Evolutionary conservation across 2,797 vertebrate genomes (phyloP).

Genomic region (Cossypha dichroa): DNA sequence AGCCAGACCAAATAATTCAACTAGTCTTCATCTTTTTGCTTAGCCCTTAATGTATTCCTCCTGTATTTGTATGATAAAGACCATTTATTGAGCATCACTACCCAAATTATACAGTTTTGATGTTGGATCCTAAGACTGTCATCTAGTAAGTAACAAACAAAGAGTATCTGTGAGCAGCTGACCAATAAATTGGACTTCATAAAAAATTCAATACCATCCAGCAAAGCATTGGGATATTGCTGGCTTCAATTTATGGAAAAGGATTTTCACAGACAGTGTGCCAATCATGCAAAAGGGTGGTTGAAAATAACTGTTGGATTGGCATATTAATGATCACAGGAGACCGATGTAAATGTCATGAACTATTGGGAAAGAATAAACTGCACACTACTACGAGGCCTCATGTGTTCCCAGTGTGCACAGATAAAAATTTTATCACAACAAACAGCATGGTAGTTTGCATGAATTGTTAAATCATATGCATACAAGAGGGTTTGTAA

Average conservation of each 20-base stretch:
- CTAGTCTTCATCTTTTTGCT: not conserved
- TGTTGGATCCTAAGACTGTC: slow-evolving; percentile 29
- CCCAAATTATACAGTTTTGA: slow-evolving; percentile 20
- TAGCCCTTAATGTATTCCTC: slow-evolving; percentile 37
- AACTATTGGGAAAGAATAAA: slow-evolving; percentile 71
- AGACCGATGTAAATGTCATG: slow-evolving; percentile 69
- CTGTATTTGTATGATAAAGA: slow-evolving; percentile 61
- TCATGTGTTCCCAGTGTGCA: slow-evolving; percentile 55
- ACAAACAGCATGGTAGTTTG: slow-evolving; percentile 65
- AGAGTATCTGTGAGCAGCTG: slow-evolving; percentile 37
- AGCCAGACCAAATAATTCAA: not conserved
- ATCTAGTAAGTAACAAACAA: slow-evolving; percentile 41
- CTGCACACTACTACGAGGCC: slow-evolving; percentile 15
- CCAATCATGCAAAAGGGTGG: slow-evolving; percentile 51
- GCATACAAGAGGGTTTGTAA: slow-evolving; percentile 59
- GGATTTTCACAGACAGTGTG: slow-evolving; percentile 46
- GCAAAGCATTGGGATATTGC: slow-evolving; percentile 3
- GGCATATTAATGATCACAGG: slow-evolving; percentile 66
- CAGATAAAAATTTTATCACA: slow-evolving; percentile 75
- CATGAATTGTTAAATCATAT: slow-evolving; percentile 75
- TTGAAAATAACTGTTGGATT: slow-evolving; percentile 53
- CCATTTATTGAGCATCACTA: slow-evolving; percentile 48
- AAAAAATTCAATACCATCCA: slow-evolving; percentile 10
- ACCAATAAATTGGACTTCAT: slow-evolving; percentile 48
- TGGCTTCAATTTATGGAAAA: slow-evolving; percentile 44